Base-by-base conservation (phyloP, 1,140 invertebrate species). In the Rhynchophorus ferrugineus region DNA sequence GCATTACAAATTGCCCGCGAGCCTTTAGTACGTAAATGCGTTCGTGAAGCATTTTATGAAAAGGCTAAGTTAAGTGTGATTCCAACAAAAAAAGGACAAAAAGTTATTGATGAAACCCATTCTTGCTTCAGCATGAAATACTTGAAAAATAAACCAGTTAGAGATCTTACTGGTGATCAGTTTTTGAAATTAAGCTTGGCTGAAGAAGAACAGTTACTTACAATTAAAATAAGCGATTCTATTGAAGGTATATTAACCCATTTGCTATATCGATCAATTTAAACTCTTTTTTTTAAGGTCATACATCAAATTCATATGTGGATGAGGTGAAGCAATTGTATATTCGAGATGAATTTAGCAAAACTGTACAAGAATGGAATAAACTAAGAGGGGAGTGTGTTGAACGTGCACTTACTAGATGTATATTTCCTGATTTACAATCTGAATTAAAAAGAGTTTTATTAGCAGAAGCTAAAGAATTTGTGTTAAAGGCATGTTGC, bases 321-420 rank as follows among this genome's bases (percentile, higher is more conserved):
- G 91, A 95, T 46, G 93, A 98, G 73, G 83, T 92, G 33, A 91
- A 94, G 61, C 84, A 91, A 52, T 72, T 97, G 0, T 97, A 94
- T 68, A 84, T 69, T 38, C 65, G 88, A 76, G 96, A 99, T 74
- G 96, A 98, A 69, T 98, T 95, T 69, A 94, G 89, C 61, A 91
- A 92, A 60, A 85, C 87, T 58, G 95, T 97, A 0, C 87, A 97
- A 65, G 89, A 95, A 53, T 99, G 97, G 97, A 99, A 99, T 69
- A 77, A 83, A 0, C 65, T 97, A 39, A 76, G 96, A 22, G 81
- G 81, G 0, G 84, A 92, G 59, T 89, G 91, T 49, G 84, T 99
- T 0, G 87, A 94, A 57, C 74, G 89, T 43, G 92, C 95, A 0
- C 75, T 98, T 6, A 87, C 79, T 5, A 85, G 89, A 57, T 87